Evolutionary conservation across 2,113 vertebrate genomes (phyloP).

Genomic region (Rynchops niger): DNA sequence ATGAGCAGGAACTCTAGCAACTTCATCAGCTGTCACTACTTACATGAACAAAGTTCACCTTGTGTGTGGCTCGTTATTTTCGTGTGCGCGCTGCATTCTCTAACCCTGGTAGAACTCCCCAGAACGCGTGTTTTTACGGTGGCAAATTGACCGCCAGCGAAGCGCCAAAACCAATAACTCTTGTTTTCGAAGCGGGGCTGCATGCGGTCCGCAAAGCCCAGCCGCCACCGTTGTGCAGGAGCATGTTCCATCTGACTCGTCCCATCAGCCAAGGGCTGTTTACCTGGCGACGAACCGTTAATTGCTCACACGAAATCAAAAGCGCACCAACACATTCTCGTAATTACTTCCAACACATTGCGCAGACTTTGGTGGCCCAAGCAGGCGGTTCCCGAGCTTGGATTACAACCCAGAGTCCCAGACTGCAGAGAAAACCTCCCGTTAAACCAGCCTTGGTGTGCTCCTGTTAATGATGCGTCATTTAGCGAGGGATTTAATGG

Average conservation of each 20-base stretch:
- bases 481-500: not conserved
- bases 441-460: not conserved
- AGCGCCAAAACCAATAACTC: not conserved
- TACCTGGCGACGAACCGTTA: not conserved
- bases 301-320: not conserved
- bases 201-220: not conserved
- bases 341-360: not conserved
- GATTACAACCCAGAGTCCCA: not conserved
- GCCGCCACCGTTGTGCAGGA: not conserved
- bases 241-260: not conserved
- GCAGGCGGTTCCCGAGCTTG: not conserved
- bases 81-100: not conserved
- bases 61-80: not conserved
- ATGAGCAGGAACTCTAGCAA: not conserved
- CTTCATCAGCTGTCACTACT: not conserved
- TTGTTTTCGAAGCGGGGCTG: not conserved
- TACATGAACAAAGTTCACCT: not conserved
- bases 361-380: not conserved
- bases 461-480: not conserved
- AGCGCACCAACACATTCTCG: not conserved
- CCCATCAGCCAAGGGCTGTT: not conserved
- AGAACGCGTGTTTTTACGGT: not conserved
- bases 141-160: not conserved
- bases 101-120: not conserved
- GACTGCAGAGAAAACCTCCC: not conserved